Conservation (phyloP, 2,113 vertebrate genomes). For the Ardeotis arabs region DNA sequence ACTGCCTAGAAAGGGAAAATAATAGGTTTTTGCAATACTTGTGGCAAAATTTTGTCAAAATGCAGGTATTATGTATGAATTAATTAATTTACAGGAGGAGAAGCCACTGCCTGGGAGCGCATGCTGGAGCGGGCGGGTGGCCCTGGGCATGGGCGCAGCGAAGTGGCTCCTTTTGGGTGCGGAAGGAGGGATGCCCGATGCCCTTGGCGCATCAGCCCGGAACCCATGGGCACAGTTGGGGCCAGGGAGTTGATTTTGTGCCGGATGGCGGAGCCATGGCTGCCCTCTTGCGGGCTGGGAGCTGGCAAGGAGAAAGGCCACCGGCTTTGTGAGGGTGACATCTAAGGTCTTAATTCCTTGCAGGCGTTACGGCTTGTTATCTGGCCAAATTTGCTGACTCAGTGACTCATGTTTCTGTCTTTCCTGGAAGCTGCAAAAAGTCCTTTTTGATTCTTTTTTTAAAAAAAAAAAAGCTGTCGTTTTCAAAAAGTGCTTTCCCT, state of each 20-base stretch:
- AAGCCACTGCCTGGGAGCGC: not conserved
- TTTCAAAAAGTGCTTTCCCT: accelerated
- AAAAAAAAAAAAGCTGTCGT: accelerated
- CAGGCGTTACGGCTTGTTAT: not conserved
- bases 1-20: not conserved
- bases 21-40: not conserved
- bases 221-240: accelerated
- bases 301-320: not conserved
- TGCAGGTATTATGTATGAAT: not conserved
- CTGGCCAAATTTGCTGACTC: not conserved
- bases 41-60: not conserved
- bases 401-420: not conserved
- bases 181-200: not conserved
- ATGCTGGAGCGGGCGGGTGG: not conserved
- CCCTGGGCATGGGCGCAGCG: not conserved
- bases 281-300: too few relatives aligned
- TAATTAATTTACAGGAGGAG: not conserved
- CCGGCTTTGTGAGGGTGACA: accelerated
- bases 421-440: not conserved
- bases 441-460: not conserved
- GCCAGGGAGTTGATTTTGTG: not conserved
- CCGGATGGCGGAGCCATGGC: not conserved
- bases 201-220: accelerated
- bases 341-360: not conserved
- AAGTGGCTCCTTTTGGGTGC: not conserved